Evolutionary conservation across 2,888 invertebrate species (phyloP), one percentile per base, ranked within the genome.

Genomic region (Loripinus fragilis): DNA sequence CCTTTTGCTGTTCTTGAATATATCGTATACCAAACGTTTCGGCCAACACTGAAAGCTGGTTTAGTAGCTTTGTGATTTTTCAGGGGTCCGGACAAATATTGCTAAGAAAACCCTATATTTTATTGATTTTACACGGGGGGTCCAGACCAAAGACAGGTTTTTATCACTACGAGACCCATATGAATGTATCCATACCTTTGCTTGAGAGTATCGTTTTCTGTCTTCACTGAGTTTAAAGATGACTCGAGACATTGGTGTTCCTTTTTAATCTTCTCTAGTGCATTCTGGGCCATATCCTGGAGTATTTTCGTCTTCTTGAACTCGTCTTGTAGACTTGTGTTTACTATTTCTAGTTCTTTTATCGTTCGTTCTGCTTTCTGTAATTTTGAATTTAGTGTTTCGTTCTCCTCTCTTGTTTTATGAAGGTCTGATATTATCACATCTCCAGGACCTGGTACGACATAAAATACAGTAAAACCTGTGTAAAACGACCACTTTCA

Each of bases 391-490:
- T 80, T 86, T 33, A 91, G 81, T 1, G 67, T 52, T 38, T 89
- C 90, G 52, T 90, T 90, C 70, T 91, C 91, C 2, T 69, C 55
- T 73, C 86, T 87, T 0, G 85, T 78, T 76, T 86, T 88, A 45
- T 90, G 88, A 8, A 90, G 78, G 33, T 91, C 91, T 15, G 86
- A 74, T 33, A 89, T 86, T 30, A 89, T 87, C 0, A 89, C 88
- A 15, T 90, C 90, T 8, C 88, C 88, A 2, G 90, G 90, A 52
- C 90, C 90, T n/a, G n/a, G n/a, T n/a, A n/a, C n/a, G n/a, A n/a
- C n/a, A n/a, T n/a, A n/a, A n/a, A n/a, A n/a, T n/a, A n/a, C n/a
- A n/a, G n/a, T n/a, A n/a, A n/a, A n/a, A n/a, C n/a, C n/a, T n/a
- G n/a, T n/a, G n/a, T n/a, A n/a, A n/a, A n/a, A n/a, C n/a, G n/a